Base-by-base conservation (phyloP, 2,797 vertebrate species). In the Bradypodion pumilum region DNA sequence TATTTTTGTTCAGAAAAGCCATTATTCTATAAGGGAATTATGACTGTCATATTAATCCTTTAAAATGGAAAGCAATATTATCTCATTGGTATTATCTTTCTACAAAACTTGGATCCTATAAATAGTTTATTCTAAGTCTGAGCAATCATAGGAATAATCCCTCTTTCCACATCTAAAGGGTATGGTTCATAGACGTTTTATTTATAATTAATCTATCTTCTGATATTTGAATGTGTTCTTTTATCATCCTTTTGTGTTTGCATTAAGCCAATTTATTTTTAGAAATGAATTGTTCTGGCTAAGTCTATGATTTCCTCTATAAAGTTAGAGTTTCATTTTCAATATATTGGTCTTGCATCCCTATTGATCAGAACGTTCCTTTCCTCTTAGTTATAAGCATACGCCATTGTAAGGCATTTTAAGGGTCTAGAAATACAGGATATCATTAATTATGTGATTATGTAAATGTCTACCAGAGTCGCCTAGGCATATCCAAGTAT, bases 1-100 rank as follows among this genome's bases (percentile, higher is more conserved):
- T 59, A 86, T 23, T 92, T 91, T 66, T 94, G 65, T 89, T 89
- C 60, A 49, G 5, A 88, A 84, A 88, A 92, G 86, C 91, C 84
- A 89, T 46, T 3, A 5, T 83, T 88, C 74, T 90, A 49, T 88
- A 87, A 86, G 7, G 40, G 85, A 91, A 80, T 78, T 88, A n/a
- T 86, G 81, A 52, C 62, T 87, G 79, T 25, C 70, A 37, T 37
- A 92, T 78, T 29, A 84, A 77, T 91, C 66, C 69, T 76, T 72
- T 87, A 66, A 79, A 80, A 77, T 23, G 76, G 92, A 92, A 82
- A 81, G 59, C 56, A 88, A 79, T 74, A 82, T 91, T 90, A 89
- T 89, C 84, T 90, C 76, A 74, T 72, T 46, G 87, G 85, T 92
- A 91, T 25, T 91, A 80, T 46, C 2, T 91, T 85, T 88, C 86